Evolutionary conservation across 1,140 invertebrate species (phyloP).

Genomic region (Drosophila mojavensis): DNA sequence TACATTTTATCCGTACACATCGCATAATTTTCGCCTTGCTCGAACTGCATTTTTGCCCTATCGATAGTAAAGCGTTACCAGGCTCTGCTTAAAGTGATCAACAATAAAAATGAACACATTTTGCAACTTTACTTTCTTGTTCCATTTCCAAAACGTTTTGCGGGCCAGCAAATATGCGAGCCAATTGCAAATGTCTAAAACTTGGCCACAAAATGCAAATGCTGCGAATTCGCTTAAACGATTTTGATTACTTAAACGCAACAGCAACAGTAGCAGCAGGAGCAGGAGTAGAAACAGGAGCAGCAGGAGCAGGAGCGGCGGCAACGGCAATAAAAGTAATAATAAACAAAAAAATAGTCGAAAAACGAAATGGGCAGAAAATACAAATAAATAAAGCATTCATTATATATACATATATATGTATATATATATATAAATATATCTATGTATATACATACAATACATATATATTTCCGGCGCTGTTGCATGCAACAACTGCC

Average conservation of each 20-base stretch:
- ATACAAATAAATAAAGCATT: slow-evolving; percentile 65
- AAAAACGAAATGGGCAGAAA: slow-evolving; percentile 15
- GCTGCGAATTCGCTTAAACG: slow-evolving; percentile 71
- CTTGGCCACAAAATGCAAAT: slow-evolving; percentile 65
- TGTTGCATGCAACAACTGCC: slow-evolving; percentile 24
- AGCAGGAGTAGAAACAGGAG: slow-evolving; percentile 15
- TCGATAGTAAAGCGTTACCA: no score
- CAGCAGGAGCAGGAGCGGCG: slow-evolving; percentile 7
- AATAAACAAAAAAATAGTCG: slow-evolving; percentile 31
- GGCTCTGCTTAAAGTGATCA: no score
- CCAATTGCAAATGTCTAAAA: slow-evolving; percentile 28
- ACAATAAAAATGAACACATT: no score
- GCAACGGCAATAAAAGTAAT: slow-evolving; percentile 37
- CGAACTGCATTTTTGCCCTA: no score
- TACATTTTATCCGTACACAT: no score
- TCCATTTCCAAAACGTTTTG: slow-evolving; percentile 4
- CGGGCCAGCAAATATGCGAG: slow-evolving; percentile 19
- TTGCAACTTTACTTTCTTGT: background rate
- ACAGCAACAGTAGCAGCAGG: slow-evolving; percentile 12
- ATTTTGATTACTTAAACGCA: slow-evolving; percentile 72
- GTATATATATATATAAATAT: no score
- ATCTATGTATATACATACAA: no score
- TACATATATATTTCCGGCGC: slow-evolving; percentile 34
- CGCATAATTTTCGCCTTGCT: no score
- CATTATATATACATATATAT: slow-evolving; percentile 16